Base-by-base conservation (phyloP, 2,888 invertebrate species). In the Xestoiulus laeticollis region DNA sequence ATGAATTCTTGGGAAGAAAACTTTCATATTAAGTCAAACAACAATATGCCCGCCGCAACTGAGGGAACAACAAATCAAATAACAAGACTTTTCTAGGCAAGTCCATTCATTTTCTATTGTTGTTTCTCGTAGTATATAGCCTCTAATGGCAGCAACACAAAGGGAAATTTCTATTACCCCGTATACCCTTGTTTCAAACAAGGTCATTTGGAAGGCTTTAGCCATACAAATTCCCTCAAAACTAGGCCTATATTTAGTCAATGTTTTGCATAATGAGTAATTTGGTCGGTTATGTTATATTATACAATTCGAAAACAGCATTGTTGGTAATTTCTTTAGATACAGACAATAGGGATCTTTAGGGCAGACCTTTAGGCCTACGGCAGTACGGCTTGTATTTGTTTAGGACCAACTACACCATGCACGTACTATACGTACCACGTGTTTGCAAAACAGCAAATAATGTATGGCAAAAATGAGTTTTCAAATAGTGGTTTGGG, bases 81-180 rank as follows among this genome's bases (percentile, higher is more conserved):
- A 26, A 26, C 68, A 26, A 26, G 68, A 26, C 68, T 26, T 68
- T 68, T 26, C 68, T 68, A 68, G 68, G 68, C 68, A 68, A 68
- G 68, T 68, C 12, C 68, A 68, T 68, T 68, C 68, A 68, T 68
- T 68, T 68, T 68, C 68, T 26, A 26, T 68, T 68, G 68, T 68
- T 68, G 26, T 68, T 68, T 68, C n/a, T n/a, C 5, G 26, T 26
- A 68, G 68, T 26, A 38, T 38, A 68, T 68, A 26, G 68, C 3
- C 8, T 26, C 26, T 26, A 26, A 68, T 68, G n/a, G 68, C 26
- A 68, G 68, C 68, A 26, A 26, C 38, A 38, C 38, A 68, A 68
- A 68, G 26, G 68, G n/a, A 26, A 26, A 12, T 22, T 48, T 48
- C 3, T 59, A 22, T n/a, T 22, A 22, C 68, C 26, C 26, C 26